A percentile compares a stretch with the other conserved stretches of the same genome.
Conservation (phyloP, 2,113 vertebrate genomes). For the Ranitomeya imitator region DNA sequence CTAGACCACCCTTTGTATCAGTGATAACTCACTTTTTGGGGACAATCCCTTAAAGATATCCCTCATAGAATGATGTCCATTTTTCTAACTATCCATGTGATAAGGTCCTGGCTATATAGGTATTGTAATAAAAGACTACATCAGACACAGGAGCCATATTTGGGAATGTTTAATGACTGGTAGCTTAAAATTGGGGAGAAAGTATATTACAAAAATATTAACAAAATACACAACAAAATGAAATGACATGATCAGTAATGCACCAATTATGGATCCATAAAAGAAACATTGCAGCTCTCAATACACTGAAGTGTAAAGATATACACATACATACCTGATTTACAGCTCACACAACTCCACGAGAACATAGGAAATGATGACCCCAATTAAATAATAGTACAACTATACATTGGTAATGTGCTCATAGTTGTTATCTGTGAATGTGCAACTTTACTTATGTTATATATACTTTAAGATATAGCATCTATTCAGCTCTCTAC, state of each 20-base stretch:
- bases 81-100: too few relatives aligned
- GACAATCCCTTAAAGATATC: too few relatives aligned
- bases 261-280: constrained; percentile 3
- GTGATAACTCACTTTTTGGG: too few relatives aligned
- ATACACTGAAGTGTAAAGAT: constrained; percentile 17
- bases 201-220: constrained; percentile 28
- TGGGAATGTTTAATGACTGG: constrained; percentile 41
- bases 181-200: not conserved
- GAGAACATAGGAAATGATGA: constrained; percentile 28
- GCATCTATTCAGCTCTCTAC: constrained; percentile 30
- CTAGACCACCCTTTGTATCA: too few relatives aligned
- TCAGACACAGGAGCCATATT: constrained; percentile 12
- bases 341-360: constrained; percentile 7
- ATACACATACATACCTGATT: constrained; percentile 34
- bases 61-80: not conserved
- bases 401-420: constrained; percentile 44
- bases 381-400: constrained; percentile 32
- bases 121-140: not conserved
- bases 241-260: constrained; percentile 26
- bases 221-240: constrained; percentile 26
- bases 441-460: constrained; percentile 23
- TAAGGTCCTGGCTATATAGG: not conserved
- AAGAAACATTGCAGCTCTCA: not conserved
- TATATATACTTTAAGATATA: constrained; percentile 42
- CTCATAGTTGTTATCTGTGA: constrained; percentile 29